phyloP scores from a whole-genome alignment of 2,888 invertebrate species.

The Spodoptera exigua region DNA sequence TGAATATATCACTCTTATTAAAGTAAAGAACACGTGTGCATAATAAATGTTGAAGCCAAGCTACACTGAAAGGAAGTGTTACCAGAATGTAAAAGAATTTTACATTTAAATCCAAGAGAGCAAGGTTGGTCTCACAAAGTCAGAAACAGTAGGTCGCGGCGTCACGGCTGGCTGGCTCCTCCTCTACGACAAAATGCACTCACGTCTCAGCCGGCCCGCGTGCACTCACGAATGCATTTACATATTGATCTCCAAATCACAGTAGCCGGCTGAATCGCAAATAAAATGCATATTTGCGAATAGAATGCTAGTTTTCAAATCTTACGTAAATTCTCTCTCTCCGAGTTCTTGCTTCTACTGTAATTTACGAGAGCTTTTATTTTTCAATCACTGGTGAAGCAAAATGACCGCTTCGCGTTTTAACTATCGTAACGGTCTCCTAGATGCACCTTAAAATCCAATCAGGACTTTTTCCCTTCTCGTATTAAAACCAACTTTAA shows the following conservation, averaged over 20 bases:
- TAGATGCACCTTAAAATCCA: constrained; percentile 48
- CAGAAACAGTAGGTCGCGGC: constrained; percentile 72
- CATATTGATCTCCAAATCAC: constrained; percentile 85
- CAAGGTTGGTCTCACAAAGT: constrained; percentile 67
- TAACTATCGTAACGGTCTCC: constrained; percentile 47
- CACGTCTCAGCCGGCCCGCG: constrained; percentile 71
- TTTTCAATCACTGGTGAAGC: constrained; percentile 46
- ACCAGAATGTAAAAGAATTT: constrained; percentile 51
- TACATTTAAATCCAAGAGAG: constrained; percentile 64
- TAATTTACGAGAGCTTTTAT: constrained; percentile 43
- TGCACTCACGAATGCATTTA: constrained; percentile 83
- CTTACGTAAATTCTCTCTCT: constrained; percentile 9
- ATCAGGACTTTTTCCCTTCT: constrained; percentile 14
- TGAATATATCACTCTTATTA: no score
- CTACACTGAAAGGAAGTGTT: constrained; percentile 36
- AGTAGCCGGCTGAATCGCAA: constrained; percentile 73
- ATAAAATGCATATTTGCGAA: constrained; percentile 72
- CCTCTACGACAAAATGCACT: constrained; percentile 85
- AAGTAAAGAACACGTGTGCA: constrained; percentile 6
- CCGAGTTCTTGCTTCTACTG: constrained; percentile 9
- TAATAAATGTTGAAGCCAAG: constrained; percentile 24
- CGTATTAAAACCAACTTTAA: constrained; percentile 42
- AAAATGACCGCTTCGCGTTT: constrained; percentile 58
- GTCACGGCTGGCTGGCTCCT: constrained; percentile 69
- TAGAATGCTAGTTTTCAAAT: constrained; percentile 44